Conservation (phyloP, 2,797 vertebrate genomes). For the Ctenopoma kingsleyae region DNA sequence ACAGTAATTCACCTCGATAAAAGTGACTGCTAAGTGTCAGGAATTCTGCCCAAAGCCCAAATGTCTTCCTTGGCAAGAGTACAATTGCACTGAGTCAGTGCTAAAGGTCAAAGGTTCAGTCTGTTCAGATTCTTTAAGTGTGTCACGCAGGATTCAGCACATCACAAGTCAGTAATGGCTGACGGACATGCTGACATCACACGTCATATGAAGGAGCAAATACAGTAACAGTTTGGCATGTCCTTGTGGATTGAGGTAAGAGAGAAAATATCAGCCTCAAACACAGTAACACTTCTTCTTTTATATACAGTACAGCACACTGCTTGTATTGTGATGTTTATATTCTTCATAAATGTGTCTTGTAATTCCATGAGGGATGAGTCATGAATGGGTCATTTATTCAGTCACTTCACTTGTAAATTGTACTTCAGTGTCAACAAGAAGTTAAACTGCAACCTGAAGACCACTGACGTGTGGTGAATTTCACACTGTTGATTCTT, state of each 20-base stretch:
- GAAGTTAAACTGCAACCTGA: no score
- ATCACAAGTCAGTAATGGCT: slow-evolving; percentile 12
- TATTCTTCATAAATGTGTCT: no score
- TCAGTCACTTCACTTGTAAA: no score
- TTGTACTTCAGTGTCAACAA: no score
- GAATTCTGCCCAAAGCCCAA: slow-evolving; percentile 54
- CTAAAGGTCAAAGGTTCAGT: slow-evolving; percentile 69
- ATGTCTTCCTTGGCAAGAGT: slow-evolving; percentile 63
- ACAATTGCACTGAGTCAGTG: slow-evolving; percentile 30
- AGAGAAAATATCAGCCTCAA: background rate
- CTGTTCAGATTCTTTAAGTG: slow-evolving; percentile 33
- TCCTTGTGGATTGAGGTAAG: background rate
- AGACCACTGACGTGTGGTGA: no score
- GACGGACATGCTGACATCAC: slow-evolving; percentile 19
- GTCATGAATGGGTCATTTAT: no score
- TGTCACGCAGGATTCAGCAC: slow-evolving; percentile 38
- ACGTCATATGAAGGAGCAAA: slow-evolving; percentile 43
- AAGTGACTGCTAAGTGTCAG: slow-evolving; percentile 45
- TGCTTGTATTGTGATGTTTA: no score
- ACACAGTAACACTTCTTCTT: background rate
- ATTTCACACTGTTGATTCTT: no score
- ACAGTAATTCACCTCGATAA: slow-evolving; percentile 24
- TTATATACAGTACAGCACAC: no score
- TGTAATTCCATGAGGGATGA: no score
- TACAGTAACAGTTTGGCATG: slow-evolving; percentile 27